These are phyloP conservation scores for Papilio glaucus DNA, from an alignment of 1,140 invertebrate genomes.

Conservation along the genomic window DNA sequence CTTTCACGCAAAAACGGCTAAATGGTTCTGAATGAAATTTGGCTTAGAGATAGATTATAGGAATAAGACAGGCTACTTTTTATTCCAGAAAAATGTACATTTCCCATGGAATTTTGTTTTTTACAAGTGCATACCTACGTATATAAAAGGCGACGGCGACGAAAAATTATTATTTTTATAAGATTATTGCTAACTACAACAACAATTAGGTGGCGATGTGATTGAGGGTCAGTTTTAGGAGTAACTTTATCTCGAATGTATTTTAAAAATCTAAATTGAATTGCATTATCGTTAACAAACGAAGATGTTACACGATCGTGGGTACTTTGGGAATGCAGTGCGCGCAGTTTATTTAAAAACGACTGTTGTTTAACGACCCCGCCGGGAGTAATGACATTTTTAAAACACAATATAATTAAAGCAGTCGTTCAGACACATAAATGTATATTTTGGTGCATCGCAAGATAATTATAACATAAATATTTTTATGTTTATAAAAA, in stretches of 20 bases:
- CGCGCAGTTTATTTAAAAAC: constrained; percentile 1
- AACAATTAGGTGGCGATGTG: no score
- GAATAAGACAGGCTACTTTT: no score
- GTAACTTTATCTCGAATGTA: neutral
- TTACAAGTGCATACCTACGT: no score
- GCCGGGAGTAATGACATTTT: constrained; percentile 6
- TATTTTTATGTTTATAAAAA: neutral
- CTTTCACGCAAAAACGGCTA: no score
- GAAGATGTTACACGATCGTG: neutral
- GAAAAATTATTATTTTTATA: no score
- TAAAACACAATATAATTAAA: constrained; percentile 14
- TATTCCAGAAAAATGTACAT: no score
- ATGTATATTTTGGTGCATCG: neutral
- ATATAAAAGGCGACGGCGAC: no score
- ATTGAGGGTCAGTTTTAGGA: no score
- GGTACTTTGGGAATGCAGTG: neutral
- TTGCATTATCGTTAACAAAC: neutral
- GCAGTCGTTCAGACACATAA: neutral
- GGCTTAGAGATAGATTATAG: no score
- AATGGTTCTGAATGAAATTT: no score
- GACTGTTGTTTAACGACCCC: constrained; percentile 7
- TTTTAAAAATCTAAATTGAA: neutral
- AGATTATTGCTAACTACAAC: no score
- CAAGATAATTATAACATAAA: neutral
- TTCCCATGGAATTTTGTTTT: no score